phyloP scores from a whole-genome alignment of 30 jellyfish, hydroid and myxozoan species.

The Aurelia coerulea region DNA sequence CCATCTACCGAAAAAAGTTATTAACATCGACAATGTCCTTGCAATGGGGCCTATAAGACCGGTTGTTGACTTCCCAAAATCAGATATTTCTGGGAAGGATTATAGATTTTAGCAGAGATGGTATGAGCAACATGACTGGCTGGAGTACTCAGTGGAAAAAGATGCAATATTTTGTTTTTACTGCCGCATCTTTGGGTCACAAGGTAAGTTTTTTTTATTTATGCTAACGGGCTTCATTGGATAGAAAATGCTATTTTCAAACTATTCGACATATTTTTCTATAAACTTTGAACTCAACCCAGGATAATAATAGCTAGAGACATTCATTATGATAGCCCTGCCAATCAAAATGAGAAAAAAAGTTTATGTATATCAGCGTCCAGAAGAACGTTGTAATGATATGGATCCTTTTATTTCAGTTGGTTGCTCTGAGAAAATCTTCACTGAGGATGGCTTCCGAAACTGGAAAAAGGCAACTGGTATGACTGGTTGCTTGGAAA shows the following conservation, averaged over 20 bases:
- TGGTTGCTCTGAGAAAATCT: conserved; percentile 45
- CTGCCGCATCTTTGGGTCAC: neutral
- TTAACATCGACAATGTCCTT: conserved; percentile 33
- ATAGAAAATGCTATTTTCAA: neutral
- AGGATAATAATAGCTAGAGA: no score
- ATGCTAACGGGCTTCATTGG: neutral
- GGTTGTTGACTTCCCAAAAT: conserved; percentile 18
- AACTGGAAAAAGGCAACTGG: conserved; percentile 61
- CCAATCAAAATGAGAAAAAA: no score
- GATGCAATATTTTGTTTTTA: no score
- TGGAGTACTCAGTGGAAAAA: conserved; percentile 18
- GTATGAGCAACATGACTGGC: conserved; percentile 16
- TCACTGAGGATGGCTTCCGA: conserved; percentile 49
- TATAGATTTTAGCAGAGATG: neutral
- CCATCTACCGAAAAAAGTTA: neutral
- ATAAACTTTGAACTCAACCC: no score
- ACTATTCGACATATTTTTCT: no score
- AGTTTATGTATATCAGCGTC: no score
- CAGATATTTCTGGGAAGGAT: conserved; percentile 16
- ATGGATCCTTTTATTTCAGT: conserved; percentile 25
- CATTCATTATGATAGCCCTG: no score
- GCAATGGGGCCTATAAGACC: conserved; percentile 45
- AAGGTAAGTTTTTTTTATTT: conserved; percentile 29
- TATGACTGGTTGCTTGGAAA: conserved; percentile 14
- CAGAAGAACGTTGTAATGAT: neutral